These are phyloP conservation scores for Abrostola tripartita DNA, from an alignment of 2,888 invertebrate species.

Conservation along the genomic window DNA sequence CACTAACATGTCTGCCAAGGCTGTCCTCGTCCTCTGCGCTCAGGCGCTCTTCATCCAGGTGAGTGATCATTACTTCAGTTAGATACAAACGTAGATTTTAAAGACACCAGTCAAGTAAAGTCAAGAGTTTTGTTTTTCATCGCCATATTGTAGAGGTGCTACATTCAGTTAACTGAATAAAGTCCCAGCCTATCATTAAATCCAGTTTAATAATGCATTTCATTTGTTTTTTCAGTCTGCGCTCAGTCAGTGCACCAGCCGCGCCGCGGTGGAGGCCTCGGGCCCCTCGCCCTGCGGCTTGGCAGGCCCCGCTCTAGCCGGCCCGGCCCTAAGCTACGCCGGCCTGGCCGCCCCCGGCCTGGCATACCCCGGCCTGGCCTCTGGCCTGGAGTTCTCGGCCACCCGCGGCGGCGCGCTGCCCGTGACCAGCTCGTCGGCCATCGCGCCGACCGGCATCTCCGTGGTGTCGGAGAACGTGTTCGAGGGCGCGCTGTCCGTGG, in stretches of 20 bases:
- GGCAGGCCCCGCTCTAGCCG: constrained; percentile 1
- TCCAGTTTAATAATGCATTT: background rate
- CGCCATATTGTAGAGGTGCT: too few species aligned
- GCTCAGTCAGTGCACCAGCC: constrained; percentile 12
- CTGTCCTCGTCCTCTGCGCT: constrained; percentile 30
- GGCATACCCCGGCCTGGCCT: constrained; percentile 11
- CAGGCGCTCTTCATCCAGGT: constrained; percentile 40
- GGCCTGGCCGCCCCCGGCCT: constrained; percentile 11
- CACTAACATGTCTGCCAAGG: constrained; percentile 34
- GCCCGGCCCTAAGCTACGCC: constrained; percentile 4
- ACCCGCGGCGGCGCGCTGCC: constrained; percentile 37
- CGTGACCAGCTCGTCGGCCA: constrained; percentile 55
- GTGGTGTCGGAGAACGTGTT: constrained; percentile 37
- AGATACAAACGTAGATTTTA: too few species aligned
- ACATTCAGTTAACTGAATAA: too few species aligned
- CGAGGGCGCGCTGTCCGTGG: constrained; percentile 30
- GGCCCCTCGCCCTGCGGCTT: constrained; percentile 15
- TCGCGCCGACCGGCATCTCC: constrained; percentile 57
- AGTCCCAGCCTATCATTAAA: too few species aligned
- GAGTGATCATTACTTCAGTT: background rate
- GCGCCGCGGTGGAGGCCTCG: constrained; percentile 6
- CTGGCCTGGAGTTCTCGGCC: constrained; percentile 33
- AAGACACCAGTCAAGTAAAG: too few species aligned
- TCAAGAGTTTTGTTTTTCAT: too few species aligned
- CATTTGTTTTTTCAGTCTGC: constrained; percentile 5